Conservation (phyloP, 1,140 invertebrate species). For the Scaptomyza montana region DNA sequence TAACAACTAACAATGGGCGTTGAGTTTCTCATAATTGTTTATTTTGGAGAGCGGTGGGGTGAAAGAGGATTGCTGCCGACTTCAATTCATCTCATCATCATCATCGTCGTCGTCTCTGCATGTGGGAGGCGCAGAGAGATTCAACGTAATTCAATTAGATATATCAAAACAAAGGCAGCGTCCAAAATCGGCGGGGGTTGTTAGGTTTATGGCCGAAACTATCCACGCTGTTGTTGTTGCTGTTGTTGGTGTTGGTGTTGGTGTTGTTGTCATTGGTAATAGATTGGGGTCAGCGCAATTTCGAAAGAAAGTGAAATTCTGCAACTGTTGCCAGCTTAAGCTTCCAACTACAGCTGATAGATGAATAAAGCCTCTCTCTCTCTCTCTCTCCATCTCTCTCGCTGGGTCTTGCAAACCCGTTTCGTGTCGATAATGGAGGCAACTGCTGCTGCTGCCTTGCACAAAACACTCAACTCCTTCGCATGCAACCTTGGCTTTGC, state of each 20-base stretch:
- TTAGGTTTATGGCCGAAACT: slow-evolving; percentile 18
- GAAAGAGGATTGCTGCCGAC: too few species aligned
- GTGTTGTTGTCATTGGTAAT: slow-evolving; percentile 57
- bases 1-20: slow-evolving; percentile 72
- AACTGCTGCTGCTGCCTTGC: not conserved
- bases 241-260: too few species aligned
- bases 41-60: slow-evolving; percentile 11
- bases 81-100: too few species aligned
- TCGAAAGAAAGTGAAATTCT: slow-evolving; percentile 82
- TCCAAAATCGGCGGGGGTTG: slow-evolving; percentile 53
- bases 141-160: slow-evolving; percentile 78
- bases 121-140: slow-evolving; percentile 5
- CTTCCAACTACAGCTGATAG: slow-evolving; percentile 18
- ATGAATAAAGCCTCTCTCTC: slow-evolving; percentile 5
- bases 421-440: slow-evolving; percentile 77
- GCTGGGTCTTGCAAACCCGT: slow-evolving; percentile 27
- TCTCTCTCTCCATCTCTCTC: not conserved
- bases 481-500: slow-evolving; percentile 73
- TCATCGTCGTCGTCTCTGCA: not conserved
- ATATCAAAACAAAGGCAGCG: slow-evolving; percentile 65
- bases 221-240: slow-evolving; percentile 12
- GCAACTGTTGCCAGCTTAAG: slow-evolving; percentile 60
- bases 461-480: slow-evolving; percentile 12
- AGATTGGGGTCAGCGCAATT: slow-evolving; percentile 76
- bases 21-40: slow-evolving; percentile 76